Evolutionary conservation across 2,113 vertebrate species (phyloP).

Genomic region (Coturnix japonica): DNA sequence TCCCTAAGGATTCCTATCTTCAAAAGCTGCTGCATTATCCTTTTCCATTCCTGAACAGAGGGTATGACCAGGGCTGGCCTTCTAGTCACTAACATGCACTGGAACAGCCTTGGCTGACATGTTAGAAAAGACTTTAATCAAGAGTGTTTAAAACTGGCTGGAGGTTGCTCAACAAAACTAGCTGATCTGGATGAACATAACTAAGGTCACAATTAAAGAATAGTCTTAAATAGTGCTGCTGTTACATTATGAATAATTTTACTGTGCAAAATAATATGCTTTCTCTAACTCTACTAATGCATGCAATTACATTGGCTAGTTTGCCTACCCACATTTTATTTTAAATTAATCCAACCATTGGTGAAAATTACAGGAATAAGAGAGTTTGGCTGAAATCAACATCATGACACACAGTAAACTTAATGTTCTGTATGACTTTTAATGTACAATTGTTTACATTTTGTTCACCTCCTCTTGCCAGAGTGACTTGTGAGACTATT

Average conservation of each 20-base stretch:
- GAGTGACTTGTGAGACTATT: background rate
- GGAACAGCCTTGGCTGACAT: background rate
- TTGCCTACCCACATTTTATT: constrained; percentile 1
- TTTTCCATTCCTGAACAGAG: background rate
- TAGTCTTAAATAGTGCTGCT: background rate
- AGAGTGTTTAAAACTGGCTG: background rate
- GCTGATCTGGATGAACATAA: background rate
- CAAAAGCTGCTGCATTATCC: background rate
- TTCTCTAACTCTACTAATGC: constrained; percentile 23
- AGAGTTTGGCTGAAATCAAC: background rate
- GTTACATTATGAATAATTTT: background rate
- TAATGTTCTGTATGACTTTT: constrained; percentile 6
- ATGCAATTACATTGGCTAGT: background rate
- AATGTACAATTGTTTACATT: background rate
- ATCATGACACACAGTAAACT: background rate
- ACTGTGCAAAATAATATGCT: background rate
- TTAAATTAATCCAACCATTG: constrained; percentile 46
- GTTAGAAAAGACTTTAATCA: background rate
- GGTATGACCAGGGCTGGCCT: background rate
- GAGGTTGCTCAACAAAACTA: background rate
- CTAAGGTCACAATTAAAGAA: background rate
- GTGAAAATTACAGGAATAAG: background rate
- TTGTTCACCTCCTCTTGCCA: background rate
- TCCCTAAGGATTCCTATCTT: background rate
- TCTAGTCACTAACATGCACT: background rate